phyloP scores from a whole-genome alignment of 1,140 invertebrate species.

The Meloidogyne exigua region DNA sequence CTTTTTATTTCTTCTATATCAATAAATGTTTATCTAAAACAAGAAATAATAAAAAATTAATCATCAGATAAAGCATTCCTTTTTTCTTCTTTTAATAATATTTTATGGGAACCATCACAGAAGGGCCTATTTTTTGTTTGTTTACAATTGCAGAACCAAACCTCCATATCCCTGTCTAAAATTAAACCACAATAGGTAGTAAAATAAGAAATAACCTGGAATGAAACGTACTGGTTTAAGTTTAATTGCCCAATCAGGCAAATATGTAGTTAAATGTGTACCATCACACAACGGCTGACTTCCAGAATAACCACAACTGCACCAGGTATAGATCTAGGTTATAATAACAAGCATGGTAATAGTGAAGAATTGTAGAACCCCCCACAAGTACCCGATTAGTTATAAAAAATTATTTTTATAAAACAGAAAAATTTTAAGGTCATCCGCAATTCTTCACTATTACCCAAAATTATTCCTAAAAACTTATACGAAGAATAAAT shows the following conservation, averaged over 20 bases:
- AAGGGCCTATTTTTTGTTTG: slow-evolving; percentile 89
- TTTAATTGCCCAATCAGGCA: slow-evolving; percentile 66
- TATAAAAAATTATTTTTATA: too few species aligned
- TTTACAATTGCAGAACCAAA: slow-evolving; percentile 97
- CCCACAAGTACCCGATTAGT: too few species aligned
- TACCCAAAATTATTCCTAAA: too few species aligned
- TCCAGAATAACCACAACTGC: slow-evolving; percentile 85
- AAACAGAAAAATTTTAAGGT: too few species aligned
- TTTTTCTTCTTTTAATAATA: slow-evolving; percentile 48
- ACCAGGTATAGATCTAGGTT: slow-evolving; percentile 81
- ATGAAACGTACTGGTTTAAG: slow-evolving; percentile 76
- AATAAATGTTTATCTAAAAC: not conserved
- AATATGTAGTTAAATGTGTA: slow-evolving; percentile 76
- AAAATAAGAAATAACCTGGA: slow-evolving; percentile 67
- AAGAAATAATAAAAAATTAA: slow-evolving; percentile 9
- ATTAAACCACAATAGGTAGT: not conserved
- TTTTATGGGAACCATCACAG: slow-evolving; percentile 87
- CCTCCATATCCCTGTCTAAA: slow-evolving; percentile 78
- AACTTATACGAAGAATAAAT: too few species aligned
- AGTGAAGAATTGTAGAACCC: too few species aligned
- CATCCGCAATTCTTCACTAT: too few species aligned
- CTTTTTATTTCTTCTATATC: too few species aligned
- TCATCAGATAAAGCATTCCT: slow-evolving; percentile 50
- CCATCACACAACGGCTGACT: slow-evolving; percentile 84
- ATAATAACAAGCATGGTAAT: too few species aligned